These are phyloP conservation scores for Porites cylindrica DNA, from an alignment of 92 coral and sea anemone genomes.

Conservation along the genomic window DNA sequence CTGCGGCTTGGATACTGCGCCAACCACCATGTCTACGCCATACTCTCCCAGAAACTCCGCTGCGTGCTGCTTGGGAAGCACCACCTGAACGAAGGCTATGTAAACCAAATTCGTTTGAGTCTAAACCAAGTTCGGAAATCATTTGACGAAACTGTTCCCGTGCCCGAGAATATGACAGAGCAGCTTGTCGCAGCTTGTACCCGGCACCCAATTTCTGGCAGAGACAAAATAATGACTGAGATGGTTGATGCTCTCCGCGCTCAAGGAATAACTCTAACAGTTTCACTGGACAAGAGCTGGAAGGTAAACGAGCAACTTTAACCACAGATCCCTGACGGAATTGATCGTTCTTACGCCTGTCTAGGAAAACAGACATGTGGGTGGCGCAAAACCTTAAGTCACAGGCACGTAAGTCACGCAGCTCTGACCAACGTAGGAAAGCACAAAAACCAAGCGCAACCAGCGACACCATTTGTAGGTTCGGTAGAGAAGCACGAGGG, in stretches of 20 bases:
- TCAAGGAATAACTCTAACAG: slow-evolving; percentile 33
- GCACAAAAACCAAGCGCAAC: too few relatives aligned
- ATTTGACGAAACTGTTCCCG: slow-evolving; percentile 36
- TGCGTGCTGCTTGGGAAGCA: slow-evolving; percentile 53
- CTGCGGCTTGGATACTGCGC: too few relatives aligned
- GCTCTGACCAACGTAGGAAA: too few relatives aligned
- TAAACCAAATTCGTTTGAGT: slow-evolving; percentile 42
- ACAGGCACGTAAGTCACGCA: slow-evolving; percentile 30
- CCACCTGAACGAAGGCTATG: slow-evolving; percentile 60
- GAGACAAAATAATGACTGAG: slow-evolving; percentile 24
- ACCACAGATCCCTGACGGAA: slow-evolving; percentile 39
- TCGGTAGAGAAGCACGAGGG: too few relatives aligned
- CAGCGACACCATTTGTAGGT: too few relatives aligned
- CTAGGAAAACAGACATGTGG: slow-evolving; percentile 23
- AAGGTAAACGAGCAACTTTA: slow-evolving; percentile 9
- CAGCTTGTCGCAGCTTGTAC: slow-evolving; percentile 50
- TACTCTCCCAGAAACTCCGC: slow-evolving; percentile 45
- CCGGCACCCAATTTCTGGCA: slow-evolving; percentile 11
- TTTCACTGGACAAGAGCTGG: slow-evolving; percentile 33
- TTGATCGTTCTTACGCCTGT: slow-evolving; percentile 34
- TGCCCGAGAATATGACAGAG: slow-evolving; percentile 57
- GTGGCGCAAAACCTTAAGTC: neutral
- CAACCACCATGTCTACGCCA: neutral
- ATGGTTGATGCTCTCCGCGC: slow-evolving; percentile 35
- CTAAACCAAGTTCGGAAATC: slow-evolving; percentile 41